Base-by-base conservation (phyloP, 2,797 vertebrate genomes). In the Pelochelys cantorii region DNA sequence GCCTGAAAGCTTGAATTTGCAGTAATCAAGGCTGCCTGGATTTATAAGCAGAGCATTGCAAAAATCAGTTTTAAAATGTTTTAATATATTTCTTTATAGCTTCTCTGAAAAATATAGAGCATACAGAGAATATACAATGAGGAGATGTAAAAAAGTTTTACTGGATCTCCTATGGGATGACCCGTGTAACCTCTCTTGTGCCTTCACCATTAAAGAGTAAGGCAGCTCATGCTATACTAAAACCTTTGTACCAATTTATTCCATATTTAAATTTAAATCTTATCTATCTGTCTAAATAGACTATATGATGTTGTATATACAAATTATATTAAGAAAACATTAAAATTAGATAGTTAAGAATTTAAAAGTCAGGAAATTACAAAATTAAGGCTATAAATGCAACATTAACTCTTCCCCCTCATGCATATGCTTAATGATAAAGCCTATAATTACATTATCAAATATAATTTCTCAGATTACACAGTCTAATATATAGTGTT, bases 351-450 rank as follows among this genome's bases (percentile, higher is more conserved):
- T 97, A 95, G 95, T 94, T 96, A 11, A 53, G 93, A 95, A 96
- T 97, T 97, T 97, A 96, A 97, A 96, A 97, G 95, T 97, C 95
- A 95, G 87, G 93, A 97, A 97, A 97, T 97, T 96, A n/a, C 31
- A 65, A 97, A 97, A 97, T 97, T 97, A 96, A 97, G 95, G 86
- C 86, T 96, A 95, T 95, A 96, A 88, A 96, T 95, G 95, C 96
- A 96, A 97, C 96, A 97, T 97, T 97, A 97, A 95, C 95, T 97
- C 95, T 90, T 84, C 92, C 96, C 95, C 94, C 96, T 59, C 83
- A 95, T 96, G 96, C 94, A 95, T 97, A 95, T 97, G 93, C 91
- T 88, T 42, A 94, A 89, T 94, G 93, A 95, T 96, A 94, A 89
- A 96, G 92, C 94, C 95, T 97, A 68, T 68, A 97, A 97, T 96